phyloP scores from a whole-genome alignment of 1,140 invertebrate genomes.

The Drosophila santomea region DNA sequence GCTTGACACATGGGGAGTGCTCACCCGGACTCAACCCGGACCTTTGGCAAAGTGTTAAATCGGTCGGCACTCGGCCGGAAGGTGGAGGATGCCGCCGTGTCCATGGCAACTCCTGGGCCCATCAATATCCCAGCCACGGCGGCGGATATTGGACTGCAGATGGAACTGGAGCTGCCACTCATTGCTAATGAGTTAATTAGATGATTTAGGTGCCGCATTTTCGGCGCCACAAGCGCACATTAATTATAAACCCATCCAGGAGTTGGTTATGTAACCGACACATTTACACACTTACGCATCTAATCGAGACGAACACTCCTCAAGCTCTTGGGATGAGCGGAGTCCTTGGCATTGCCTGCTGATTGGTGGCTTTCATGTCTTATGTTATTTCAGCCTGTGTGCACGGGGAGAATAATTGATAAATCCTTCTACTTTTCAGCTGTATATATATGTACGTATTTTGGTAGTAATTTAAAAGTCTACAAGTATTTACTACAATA shows the following conservation, averaged over 20 bases:
- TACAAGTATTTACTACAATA: too few species aligned
- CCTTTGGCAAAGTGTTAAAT: conserved; percentile 61
- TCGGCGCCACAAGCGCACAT: conserved; percentile 53
- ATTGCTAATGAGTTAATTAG: conserved; percentile 76
- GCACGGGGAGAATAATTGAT: conserved; percentile 2
- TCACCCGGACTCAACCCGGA: conserved; percentile 14
- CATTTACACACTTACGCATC: conserved; percentile 23
- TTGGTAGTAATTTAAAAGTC: background rate
- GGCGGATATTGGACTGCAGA: conserved; percentile 2
- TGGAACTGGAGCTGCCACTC: conserved; percentile 32
- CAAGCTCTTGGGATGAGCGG: conserved; percentile 19
- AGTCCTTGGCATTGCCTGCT: conserved; percentile 43
- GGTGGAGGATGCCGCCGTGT: conserved; percentile 1
- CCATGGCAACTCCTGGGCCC: conserved; percentile 17
- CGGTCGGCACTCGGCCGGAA: conserved; percentile 53
- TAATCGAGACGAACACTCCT: background rate
- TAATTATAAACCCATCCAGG: conserved; percentile 55
- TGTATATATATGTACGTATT: background rate
- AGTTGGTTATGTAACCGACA: conserved; percentile 51
- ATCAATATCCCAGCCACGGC: conserved; percentile 27
- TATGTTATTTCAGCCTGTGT: background rate
- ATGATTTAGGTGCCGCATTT: conserved; percentile 68
- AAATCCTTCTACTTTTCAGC: background rate
- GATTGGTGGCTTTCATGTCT: conserved; percentile 67
- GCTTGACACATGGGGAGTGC: conserved; percentile 69